Conservation (phyloP, 2,797 vertebrate genomes). For the Crocodylus rhombifer region DNA sequence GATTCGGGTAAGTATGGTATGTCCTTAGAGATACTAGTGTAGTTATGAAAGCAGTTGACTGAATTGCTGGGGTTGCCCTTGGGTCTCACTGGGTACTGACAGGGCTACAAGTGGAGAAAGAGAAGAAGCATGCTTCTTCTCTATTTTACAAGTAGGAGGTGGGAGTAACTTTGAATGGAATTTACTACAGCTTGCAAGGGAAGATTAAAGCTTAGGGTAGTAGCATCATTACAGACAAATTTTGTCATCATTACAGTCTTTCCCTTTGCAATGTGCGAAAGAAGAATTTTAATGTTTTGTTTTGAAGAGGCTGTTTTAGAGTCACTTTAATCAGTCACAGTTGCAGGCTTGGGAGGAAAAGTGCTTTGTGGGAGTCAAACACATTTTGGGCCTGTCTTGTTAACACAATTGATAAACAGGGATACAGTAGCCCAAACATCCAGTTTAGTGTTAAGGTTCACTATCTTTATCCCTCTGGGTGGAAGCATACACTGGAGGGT, state of each 20-base stretch:
- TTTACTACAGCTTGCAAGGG: background rate
- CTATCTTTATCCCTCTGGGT: too few species aligned
- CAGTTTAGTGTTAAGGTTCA: background rate
- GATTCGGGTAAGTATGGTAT: too few species aligned
- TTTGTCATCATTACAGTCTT: background rate
- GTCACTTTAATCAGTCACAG: background rate
- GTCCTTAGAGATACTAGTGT: too few species aligned
- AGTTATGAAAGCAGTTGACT: too few species aligned
- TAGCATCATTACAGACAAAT: background rate
- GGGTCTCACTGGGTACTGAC: accelerated
- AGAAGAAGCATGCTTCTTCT: background rate
- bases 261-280: background rate
- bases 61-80: too few species aligned
- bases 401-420: accelerated
- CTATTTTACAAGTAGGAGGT: background rate
- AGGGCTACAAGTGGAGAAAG: background rate
- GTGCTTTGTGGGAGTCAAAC: background rate
- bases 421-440: background rate
- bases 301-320: background rate
- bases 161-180: background rate
- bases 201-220: background rate
- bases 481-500: accelerated
- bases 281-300: background rate
- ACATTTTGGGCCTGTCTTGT: background rate
- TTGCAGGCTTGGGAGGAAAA: background rate